Percentiles rank a stretch among this genome's conserved stretches.
Conservation (phyloP, 1,140 invertebrate genomes). For the Zaprionus camerounensis region DNA sequence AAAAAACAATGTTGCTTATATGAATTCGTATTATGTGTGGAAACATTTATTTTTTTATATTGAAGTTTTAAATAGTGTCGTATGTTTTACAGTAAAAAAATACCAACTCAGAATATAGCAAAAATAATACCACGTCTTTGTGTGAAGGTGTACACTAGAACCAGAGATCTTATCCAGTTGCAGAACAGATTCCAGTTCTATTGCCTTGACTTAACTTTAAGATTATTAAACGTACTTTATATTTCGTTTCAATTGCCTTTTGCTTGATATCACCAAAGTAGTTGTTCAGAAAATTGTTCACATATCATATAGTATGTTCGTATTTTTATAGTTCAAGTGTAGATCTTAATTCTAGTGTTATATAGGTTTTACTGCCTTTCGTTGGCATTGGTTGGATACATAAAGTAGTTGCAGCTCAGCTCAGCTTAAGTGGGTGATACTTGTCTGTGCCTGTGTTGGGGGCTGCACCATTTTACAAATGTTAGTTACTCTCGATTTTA, state of each 20-base stretch:
- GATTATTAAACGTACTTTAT: constrained; percentile 64
- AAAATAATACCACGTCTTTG: constrained; percentile 48
- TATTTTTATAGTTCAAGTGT: constrained; percentile 37
- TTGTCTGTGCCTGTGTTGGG: constrained; percentile 2
- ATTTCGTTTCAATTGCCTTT: constrained; percentile 82
- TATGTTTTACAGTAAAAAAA: constrained; percentile 48
- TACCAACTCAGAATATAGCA: constrained; percentile 56
- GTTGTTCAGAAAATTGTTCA: constrained; percentile 59
- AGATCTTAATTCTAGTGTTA: constrained; percentile 64
- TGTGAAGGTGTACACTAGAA: constrained; percentile 50
- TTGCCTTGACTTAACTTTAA: constrained; percentile 43
- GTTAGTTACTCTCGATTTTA: constrained; percentile 69
- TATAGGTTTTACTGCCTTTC: constrained; percentile 76
- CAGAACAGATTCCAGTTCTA: constrained; percentile 22
- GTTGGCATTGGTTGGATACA: constrained; percentile 54
- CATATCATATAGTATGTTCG: constrained; percentile 36
- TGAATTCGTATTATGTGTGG: constrained; percentile 59
- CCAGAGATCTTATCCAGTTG: constrained; percentile 28
- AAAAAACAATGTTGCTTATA: constrained; percentile 2
- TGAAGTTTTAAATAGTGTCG: constrained; percentile 64
- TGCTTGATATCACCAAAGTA: constrained; percentile 80
- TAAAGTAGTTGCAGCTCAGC: constrained; percentile 51
- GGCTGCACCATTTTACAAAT: constrained; percentile 67
- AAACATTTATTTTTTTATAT: constrained; percentile 79
- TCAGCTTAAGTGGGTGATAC: constrained; percentile 47